Base-by-base conservation (phyloP, 2,888 invertebrate species). In the Epiperipatus broadwayi region DNA sequence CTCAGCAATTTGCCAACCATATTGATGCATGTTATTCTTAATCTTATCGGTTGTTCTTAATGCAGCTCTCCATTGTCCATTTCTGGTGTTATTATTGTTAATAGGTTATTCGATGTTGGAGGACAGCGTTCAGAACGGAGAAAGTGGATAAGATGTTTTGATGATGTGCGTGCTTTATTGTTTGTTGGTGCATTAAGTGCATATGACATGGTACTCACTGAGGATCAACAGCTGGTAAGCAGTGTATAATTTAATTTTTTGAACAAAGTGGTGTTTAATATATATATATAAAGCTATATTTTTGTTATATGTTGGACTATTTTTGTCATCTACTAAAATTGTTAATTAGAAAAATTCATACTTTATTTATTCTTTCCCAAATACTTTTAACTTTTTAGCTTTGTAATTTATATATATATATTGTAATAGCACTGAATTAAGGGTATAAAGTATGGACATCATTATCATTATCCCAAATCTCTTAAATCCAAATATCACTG, bases 101-200 rank as follows among this genome's bases (percentile, higher is more conserved):
- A n/a, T n/a, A 57, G 70, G 48, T 69, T 72, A 69, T 72, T 70
- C 50, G 72, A 72, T 55, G 71, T 72, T 21, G 72, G 72, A 18
- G 72, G 72, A 37, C 72, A 72, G 51, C 57, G 72, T 50, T 71
- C 71, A 42, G 71, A 72, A 53, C 53, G 72, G 31, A 57, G 69
- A 39, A 72, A 72, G 52, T 72, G 72, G 72, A 72, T 72, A 48
- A 70, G 71, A 50, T 72, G 71, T 53, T 72, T 72, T 53, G 71
- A 72, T 52, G 70, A 72, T 53, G 71, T 72, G 2, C 59, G 66
- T 47, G 70, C 71, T 14, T 67, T 72, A 2, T 52, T 72, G 30
- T 72, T 70, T 58, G 72, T 72, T 14, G 69, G 70, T 12, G 70
- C 72, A 1, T 56, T 72, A 5, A 72, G 72, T 54, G 70, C 71